Base-by-base conservation (phyloP, 2,888 invertebrate species). In the Xestia xanthographa region DNA sequence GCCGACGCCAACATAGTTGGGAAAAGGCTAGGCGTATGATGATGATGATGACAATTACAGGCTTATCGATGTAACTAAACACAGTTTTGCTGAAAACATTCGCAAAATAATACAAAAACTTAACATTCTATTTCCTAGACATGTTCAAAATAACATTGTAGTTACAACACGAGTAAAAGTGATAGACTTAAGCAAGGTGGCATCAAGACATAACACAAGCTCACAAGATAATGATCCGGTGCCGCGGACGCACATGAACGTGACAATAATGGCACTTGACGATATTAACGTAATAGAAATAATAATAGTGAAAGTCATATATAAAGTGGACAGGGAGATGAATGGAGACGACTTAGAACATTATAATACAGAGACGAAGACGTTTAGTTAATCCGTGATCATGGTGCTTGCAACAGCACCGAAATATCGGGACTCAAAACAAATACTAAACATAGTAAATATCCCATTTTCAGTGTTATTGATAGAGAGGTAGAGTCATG, bases 261-360 rank as follows among this genome's bases (percentile, higher is more conserved):
- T 66, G 85, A 81, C 86, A 79, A 85, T 78, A 85, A 83, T 79
- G 75, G 78, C 83, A 79, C 78, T 76, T 81, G 87, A 85, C 84
- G 86, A 83, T 87, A 90, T 92, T 91, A 91, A 88, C 90, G 90
- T 89, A 87, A 88, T 89, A 89, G 86, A 90, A 91, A 92, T 91
- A 90, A 90, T 91, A 90, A 90, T 88, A 92, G 92, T 91, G 92
- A 92, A 92, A 92, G 92, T 92, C 88, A 90, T 88, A 83, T 80
- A 72, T 77, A 76, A 56, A 72, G 62, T 53, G 87, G 74, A 88
- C 81, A 86, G 56, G 17, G 76, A 66, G 66, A 67, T 58, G 63
- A 26, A 72, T 86, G 12, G 77, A 83, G 88, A 72, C 20, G 75
- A 29, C 34, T 67, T 71, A 6, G 34, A 58, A 66, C n/a, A 66